Conservation (phyloP, 2,113 vertebrate genomes). For the Rhinichthys klamathensis region DNA sequence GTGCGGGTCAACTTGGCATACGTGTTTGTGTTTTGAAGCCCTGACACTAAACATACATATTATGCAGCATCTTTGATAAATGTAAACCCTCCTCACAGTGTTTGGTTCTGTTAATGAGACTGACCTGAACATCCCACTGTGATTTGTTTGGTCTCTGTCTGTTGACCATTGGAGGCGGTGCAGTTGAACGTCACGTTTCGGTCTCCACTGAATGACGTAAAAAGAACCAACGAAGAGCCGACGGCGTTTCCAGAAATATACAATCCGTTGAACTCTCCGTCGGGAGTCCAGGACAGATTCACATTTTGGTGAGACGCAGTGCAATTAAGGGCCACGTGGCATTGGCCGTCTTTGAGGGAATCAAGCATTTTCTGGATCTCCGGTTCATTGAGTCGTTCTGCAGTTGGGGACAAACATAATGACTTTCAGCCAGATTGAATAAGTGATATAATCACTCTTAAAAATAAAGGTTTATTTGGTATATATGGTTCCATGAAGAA, state of each 20-base stretch:
- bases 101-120: background rate
- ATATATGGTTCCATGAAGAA: no score
- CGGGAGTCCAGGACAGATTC: conserved; percentile 24
- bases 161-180: background rate
- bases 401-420: background rate
- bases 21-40: background rate
- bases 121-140: conserved; percentile 40
- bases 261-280: background rate
- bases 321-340: conserved; percentile 43
- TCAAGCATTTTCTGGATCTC: accelerated
- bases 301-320: accelerated
- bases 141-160: accelerated
- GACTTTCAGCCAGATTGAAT: background rate
- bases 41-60: background rate
- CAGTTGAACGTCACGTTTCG: conserved; percentile 43
- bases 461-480: background rate
- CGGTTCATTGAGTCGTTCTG: conserved; percentile 56
- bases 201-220: background rate
- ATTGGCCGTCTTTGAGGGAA: accelerated
- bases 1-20: background rate
- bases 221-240: background rate
- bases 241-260: accelerated
- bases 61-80: background rate
- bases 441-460: background rate
- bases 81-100: background rate